Percentiles rank a stretch among this genome's conserved stretches.
These are phyloP conservation scores for Rhinichthys klamathensis DNA, from an alignment of 2,113 vertebrate species.

Conservation along the genomic window DNA sequence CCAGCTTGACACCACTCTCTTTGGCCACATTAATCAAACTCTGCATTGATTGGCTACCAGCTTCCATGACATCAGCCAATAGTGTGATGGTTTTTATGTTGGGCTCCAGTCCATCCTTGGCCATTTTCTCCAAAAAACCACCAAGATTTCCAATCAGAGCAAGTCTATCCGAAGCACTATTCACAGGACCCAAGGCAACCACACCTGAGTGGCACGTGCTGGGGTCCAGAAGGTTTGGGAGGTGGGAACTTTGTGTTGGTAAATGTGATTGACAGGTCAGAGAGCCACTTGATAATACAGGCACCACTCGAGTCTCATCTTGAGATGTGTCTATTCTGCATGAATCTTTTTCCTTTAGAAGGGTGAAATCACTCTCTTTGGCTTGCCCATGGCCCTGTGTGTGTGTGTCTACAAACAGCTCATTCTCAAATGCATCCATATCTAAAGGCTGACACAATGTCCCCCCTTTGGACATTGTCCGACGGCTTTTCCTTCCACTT, in stretches of 20 bases:
- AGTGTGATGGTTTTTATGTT: conserved; percentile 86
- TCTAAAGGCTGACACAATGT: conserved; percentile 60
- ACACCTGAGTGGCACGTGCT: conserved; percentile 50
- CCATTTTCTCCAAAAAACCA: conserved; percentile 88
- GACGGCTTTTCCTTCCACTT: conserved; percentile 23
- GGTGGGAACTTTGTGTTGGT: neutral
- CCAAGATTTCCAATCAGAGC: conserved; percentile 85
- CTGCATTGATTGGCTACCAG: conserved; percentile 71
- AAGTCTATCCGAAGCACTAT: conserved; percentile 74
- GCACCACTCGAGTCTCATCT: conserved; percentile 21
- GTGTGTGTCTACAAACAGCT: conserved; percentile 70
- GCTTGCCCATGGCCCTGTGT: neutral
- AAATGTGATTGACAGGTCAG: neutral
- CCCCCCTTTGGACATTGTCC: conserved; percentile 19
- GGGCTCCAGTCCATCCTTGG: conserved; percentile 71
- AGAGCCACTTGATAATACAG: neutral
- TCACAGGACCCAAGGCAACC: conserved; percentile 79
- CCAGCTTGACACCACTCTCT: conserved; percentile 75
- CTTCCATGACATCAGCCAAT: conserved; percentile 81
- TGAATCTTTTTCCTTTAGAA: neutral
- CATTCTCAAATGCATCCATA: conserved; percentile 79
- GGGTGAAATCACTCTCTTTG: neutral
- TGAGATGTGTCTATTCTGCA: neutral
- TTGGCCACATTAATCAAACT: conserved; percentile 78
- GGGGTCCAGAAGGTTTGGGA: conserved; percentile 83